These are phyloP conservation scores for Phengaris alcon DNA, from an alignment of 2,888 invertebrate species.

Conservation along the genomic window DNA sequence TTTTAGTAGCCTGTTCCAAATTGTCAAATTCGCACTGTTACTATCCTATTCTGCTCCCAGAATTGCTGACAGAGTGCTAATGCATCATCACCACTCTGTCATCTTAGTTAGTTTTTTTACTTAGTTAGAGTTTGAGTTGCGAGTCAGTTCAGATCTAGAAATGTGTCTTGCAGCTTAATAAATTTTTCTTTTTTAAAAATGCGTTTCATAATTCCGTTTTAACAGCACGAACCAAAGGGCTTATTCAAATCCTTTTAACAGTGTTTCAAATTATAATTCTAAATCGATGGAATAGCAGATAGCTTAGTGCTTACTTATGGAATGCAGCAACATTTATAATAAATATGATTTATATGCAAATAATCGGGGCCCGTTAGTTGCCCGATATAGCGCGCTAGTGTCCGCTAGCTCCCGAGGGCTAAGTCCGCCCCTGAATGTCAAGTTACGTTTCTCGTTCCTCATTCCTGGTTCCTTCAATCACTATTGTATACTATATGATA, in stretches of 20 bases:
- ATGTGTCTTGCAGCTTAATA: too few species aligned
- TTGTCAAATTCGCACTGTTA: too few species aligned
- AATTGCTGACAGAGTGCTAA: too few species aligned
- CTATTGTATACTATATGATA: neutral
- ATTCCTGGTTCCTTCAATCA: neutral
- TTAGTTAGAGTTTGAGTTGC: too few species aligned
- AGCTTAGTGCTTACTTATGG: neutral
- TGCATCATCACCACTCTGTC: too few species aligned
- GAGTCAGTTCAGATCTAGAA: too few species aligned
- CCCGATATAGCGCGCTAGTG: constrained; percentile 34
- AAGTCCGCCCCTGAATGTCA: constrained; percentile 27
- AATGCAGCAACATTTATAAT: constrained; percentile 1
- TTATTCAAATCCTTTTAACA: neutral
- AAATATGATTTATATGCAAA: constrained; percentile 19
- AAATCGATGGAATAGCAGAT: neutral
- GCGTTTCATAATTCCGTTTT: too few species aligned
- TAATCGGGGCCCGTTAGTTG: constrained; percentile 6
- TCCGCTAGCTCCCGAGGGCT: constrained; percentile 33
- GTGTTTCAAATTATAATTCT: too few species aligned
- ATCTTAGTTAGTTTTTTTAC: too few species aligned
- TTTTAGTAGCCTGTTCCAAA: too few species aligned
- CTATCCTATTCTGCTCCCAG: too few species aligned
- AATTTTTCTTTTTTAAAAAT: too few species aligned
- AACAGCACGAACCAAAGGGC: neutral
- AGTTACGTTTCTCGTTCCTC: neutral